phyloP scores from a whole-genome alignment of 2,888 invertebrate genomes.

The Scelioninae gen. 1 region DNA sequence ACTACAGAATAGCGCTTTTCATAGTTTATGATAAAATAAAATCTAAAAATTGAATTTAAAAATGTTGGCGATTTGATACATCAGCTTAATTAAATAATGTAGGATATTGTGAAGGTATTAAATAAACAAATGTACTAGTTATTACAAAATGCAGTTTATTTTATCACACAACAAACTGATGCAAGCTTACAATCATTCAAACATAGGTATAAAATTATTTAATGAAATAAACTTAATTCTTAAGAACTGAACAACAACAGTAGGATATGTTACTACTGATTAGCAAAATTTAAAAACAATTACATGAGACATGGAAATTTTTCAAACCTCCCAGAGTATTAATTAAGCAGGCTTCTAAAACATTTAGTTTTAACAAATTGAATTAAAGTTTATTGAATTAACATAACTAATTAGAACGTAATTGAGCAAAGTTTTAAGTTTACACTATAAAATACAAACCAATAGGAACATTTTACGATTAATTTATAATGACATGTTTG shows the following conservation, averaged over 20 bases:
- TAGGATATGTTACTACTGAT: conserved; percentile 44
- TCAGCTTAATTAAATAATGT: conserved; percentile 48
- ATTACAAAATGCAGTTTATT: conserved; percentile 84
- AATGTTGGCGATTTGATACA: too few species aligned
- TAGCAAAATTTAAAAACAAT: conserved; percentile 37
- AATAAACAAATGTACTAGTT: conserved; percentile 82
- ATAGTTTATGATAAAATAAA: too few species aligned
- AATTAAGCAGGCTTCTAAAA: conserved; percentile 52
- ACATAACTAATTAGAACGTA: conserved; percentile 33
- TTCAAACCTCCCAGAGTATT: conserved; percentile 37
- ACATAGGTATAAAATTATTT: conserved; percentile 46
- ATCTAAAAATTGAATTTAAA: too few species aligned
- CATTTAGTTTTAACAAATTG: conserved; percentile 10
- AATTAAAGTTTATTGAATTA: conserved; percentile 15
- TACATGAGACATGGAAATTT: background rate
- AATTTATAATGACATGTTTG: conserved; percentile 23
- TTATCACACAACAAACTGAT: conserved; percentile 83
- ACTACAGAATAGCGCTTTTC: too few species aligned
- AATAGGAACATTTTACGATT: conserved; percentile 57
- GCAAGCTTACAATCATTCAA: conserved; percentile 71
- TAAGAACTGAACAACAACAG: conserved; percentile 14
- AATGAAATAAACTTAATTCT: conserved; percentile 18
- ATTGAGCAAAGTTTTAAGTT: conserved; percentile 60
- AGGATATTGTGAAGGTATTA: conserved; percentile 78
- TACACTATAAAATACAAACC: conserved; percentile 43